phyloP scores from a whole-genome alignment of 1,140 invertebrate genomes.

The Bombus soroeensis region DNA sequence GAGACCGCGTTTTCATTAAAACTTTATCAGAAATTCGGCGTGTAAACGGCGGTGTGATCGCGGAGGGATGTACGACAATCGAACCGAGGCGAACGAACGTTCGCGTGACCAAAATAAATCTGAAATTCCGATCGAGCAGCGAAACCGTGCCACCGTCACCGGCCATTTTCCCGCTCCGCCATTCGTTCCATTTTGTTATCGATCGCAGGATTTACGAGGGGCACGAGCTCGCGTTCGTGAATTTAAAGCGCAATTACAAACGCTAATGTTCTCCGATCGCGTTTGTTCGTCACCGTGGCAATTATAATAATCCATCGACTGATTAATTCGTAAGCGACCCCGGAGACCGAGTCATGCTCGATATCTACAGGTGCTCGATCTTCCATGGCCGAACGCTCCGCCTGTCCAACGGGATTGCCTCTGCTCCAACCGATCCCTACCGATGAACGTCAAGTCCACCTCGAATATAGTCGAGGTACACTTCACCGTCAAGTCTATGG shows the following conservation, averaged over 20 bases:
- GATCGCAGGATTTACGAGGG: background rate
- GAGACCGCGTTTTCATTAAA: slow-evolving; percentile 11
- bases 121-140: background rate
- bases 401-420: slow-evolving; percentile 88
- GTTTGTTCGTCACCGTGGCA: background rate
- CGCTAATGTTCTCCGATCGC: background rate
- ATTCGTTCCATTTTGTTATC: slow-evolving; percentile 9
- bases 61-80: too few relatives aligned
- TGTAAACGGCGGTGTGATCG: background rate
- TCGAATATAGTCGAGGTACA: slow-evolving; percentile 91
- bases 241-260: slow-evolving; percentile 24
- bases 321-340: slow-evolving; percentile 14
- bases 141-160: background rate
- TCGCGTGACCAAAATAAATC: background rate
- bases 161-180: background rate
- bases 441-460: slow-evolving; percentile 90
- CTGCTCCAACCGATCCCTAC: slow-evolving; percentile 86
- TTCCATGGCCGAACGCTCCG: slow-evolving; percentile 87
- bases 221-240: background rate
- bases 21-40: background rate
- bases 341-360: background rate
- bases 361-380: slow-evolving; percentile 85
- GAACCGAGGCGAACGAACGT: background rate
- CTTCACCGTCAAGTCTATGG: slow-evolving; percentile 92
- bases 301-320: slow-evolving; percentile 5